Conservation (phyloP, 2,888 invertebrate genomes). For the Caenorhabditis zanzibari region DNA sequence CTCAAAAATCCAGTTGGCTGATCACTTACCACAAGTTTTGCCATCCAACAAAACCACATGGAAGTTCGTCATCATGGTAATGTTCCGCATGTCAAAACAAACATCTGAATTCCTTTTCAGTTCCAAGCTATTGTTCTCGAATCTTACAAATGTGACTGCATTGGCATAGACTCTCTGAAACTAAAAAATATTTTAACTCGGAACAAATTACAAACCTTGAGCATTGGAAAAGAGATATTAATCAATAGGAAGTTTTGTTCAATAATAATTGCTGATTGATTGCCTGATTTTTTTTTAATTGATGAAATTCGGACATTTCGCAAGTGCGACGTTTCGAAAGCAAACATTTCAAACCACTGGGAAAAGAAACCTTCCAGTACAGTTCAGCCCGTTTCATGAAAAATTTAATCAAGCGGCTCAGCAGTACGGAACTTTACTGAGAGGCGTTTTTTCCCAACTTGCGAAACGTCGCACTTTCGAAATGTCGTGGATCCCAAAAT, state of each 20-base stretch:
- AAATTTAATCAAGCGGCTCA: no score
- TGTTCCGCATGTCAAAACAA: constrained; percentile 1
- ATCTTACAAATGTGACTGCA: not conserved
- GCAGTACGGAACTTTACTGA: no score
- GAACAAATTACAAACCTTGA: constrained; percentile 1
- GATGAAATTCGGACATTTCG: no score
- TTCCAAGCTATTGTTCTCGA: constrained; percentile 9
- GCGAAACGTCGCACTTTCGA: no score
- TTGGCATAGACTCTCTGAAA: constrained; percentile 10
- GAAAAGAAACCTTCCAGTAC: no score
- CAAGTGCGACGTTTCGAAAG: no score
- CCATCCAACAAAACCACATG: constrained; percentile 9
- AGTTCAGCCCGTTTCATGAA: no score
- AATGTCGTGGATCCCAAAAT: no score
- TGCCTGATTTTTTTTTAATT: not conserved
- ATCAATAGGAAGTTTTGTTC: not conserved
- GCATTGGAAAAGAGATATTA: constrained; percentile 9
- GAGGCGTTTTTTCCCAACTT: no score
- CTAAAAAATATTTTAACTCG: no score
- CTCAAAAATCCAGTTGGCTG: no score
- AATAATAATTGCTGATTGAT: not conserved
- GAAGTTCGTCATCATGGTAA: not conserved
- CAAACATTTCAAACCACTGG: no score
- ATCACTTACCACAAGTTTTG: constrained; percentile 11
- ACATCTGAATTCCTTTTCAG: not conserved